Conservation (phyloP, 2,888 invertebrate species). For the Nematopogon swammerdamellus region DNA sequence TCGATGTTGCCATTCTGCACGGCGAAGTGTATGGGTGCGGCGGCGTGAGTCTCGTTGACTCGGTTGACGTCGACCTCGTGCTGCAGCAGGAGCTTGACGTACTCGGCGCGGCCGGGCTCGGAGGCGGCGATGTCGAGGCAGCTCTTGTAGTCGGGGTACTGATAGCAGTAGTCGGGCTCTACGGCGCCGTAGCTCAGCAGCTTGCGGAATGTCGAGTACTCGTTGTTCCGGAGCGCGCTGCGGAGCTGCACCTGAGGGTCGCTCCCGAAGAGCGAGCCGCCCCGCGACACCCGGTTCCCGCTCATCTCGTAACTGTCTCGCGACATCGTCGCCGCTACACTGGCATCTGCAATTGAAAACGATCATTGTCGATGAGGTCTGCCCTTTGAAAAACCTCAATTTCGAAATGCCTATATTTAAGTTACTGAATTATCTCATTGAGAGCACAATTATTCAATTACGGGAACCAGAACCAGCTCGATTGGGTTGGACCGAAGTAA, state of each 20-base stretch:
- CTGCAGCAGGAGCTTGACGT: slow-evolving; percentile 55
- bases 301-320: slow-evolving; percentile 50
- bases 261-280: slow-evolving; percentile 39
- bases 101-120: slow-evolving; percentile 45
- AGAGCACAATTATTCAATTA: background rate
- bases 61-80: slow-evolving; percentile 60
- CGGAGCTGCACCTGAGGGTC: slow-evolving; percentile 49
- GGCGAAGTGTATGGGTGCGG: slow-evolving; percentile 66
- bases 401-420: background rate
- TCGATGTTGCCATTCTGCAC: slow-evolving; percentile 50
- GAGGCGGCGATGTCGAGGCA: slow-evolving; percentile 58
- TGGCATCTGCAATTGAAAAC: slow-evolving; percentile 38
- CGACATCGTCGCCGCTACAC: slow-evolving; percentile 37
- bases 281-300: slow-evolving; percentile 32
- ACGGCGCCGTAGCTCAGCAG: slow-evolving; percentile 42
- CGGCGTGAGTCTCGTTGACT: slow-evolving; percentile 51
- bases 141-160: slow-evolving; percentile 56
- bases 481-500: too few species aligned
- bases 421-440: background rate
- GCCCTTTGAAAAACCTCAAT: background rate
- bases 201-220: slow-evolving; percentile 47
- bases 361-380: background rate
- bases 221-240: slow-evolving; percentile 49
- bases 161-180: slow-evolving; percentile 53
- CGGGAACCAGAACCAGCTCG: too few species aligned